Conservation (phyloP, 2,113 vertebrate species). For the Myrmophylax atrothorax region DNA sequence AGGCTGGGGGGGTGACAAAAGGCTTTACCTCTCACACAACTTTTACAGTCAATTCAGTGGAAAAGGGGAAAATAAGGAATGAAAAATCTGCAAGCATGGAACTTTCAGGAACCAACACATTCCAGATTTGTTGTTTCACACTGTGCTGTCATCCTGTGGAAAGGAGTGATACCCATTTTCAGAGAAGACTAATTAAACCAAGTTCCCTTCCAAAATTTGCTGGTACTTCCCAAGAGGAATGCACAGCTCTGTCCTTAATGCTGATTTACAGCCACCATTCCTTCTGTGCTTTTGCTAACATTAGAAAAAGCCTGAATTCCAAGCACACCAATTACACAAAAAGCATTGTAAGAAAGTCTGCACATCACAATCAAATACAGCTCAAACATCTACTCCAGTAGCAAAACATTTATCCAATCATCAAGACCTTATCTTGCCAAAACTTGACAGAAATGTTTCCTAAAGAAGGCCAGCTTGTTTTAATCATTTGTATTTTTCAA, state of each 20-base stretch:
- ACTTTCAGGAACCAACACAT: neutral
- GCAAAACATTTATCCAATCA: neutral
- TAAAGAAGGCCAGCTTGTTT: constrained; percentile 27
- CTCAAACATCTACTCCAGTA: neutral
- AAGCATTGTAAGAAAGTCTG: neutral
- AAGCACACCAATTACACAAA: neutral
- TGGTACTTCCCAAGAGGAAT: constrained; percentile 64
- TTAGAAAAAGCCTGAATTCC: neutral
- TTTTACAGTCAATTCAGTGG: neutral
- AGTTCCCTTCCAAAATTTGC: constrained; percentile 49
- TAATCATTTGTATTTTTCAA: constrained; percentile 49
- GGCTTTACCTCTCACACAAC: neutral
- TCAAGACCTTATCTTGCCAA: constrained; percentile 1
- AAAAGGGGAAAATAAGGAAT: neutral
- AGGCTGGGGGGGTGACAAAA: neutral
- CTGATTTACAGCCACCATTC: constrained; percentile 30
- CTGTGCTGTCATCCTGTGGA: neutral
- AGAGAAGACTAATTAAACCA: constrained; percentile 30
- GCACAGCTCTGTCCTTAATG: constrained; percentile 18
- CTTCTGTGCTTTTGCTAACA: neutral
- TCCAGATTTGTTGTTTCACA: neutral
- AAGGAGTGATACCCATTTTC: neutral
- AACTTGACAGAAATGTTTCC: neutral
- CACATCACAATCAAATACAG: neutral
- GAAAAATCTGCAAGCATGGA: neutral